Base-by-base conservation (phyloP, 1,140 invertebrate genomes). In the Globodera rostochiensis region DNA sequence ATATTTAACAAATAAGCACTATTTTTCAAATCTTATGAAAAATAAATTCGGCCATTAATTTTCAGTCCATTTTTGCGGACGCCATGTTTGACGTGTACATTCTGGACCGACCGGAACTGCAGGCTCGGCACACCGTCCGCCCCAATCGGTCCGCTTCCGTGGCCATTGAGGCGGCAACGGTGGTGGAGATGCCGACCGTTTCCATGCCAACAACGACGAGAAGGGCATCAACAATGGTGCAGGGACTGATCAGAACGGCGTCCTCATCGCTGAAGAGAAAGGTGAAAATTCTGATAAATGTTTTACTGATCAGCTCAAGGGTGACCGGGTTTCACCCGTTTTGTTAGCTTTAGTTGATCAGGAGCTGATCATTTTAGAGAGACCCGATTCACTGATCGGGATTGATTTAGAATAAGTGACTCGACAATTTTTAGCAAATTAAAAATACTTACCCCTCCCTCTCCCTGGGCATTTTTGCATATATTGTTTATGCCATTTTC, bases 61-160 rank as follows among this genome's bases (percentile, higher is more conserved):
- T 9, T 46, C n/a, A 78, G 77, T 13, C 53, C 66, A 69, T 69
- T 53, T 49, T 78, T 36, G 25, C 57, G 49, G 77, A 78, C 50
- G 77, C 77, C 47, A 64, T 78, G 11, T 78, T 78, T 49, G 77
- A 78, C 70, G 49, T 78, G 25, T 69, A 78, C 49, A 66, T 78
- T 69, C 25, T 78, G 53, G 66, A 49, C 64, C 36, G 57, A 2
- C 8, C 50, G 70, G 77, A 78, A 21, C 45, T 64, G 50, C 64
- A 15, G 5, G 57, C 57, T 15, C 57, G 66, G 70, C 66, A n/a
- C 49, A 36, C 70, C 70, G 11, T 78, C 47, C 25, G 66, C 47
- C 70, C 64, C 2, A 71, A 36, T 78, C 66, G 66, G 46, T 47
- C 77, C 47, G 64, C 77, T 78, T 78, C 77, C 25, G 64, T 78